Percentiles rank a stretch among this genome's conserved stretches.
These are phyloP conservation scores for Periphyllus acericola DNA, from an alignment of 2,888 invertebrate genomes.

Conservation along the genomic window DNA sequence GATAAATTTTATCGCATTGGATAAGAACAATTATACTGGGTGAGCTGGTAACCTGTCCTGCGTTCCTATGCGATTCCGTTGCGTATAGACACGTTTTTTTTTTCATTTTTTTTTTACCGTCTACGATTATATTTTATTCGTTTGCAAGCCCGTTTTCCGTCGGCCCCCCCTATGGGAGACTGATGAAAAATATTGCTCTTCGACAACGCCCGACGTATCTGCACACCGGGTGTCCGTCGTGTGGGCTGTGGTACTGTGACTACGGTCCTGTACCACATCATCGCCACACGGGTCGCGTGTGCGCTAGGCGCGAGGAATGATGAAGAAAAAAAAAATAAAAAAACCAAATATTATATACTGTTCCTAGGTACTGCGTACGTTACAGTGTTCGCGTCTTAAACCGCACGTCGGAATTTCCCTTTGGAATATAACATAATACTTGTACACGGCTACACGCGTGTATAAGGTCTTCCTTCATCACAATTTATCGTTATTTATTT, in stretches of 20 bases:
- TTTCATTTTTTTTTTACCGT: too few species aligned
- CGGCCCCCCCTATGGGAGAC: not conserved
- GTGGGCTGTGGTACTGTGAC: not conserved
- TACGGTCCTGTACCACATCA: not conserved
- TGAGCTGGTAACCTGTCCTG: too few species aligned
- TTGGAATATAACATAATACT: not conserved
- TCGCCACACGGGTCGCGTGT: not conserved
- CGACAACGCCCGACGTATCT: not conserved
- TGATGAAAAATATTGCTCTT: slow-evolving; percentile 7
- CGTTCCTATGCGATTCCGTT: too few species aligned
- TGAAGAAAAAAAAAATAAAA: too few species aligned
- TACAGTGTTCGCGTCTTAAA: not conserved
- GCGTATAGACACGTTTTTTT: too few species aligned
- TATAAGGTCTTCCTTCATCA: too few species aligned
- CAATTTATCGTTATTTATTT: not conserved
- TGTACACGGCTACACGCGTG: not conserved
- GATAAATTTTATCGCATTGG: too few species aligned
- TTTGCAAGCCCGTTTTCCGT: not conserved
- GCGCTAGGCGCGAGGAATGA: too few species aligned
- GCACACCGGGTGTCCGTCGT: slow-evolving; percentile 3
- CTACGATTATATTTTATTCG: too few species aligned
- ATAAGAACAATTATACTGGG: too few species aligned
- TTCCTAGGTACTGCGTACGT: not conserved
- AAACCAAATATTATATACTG: not conserved
- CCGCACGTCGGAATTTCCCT: not conserved